Evolutionary conservation across 2,888 invertebrate genomes (phyloP).

Genomic region (Hipparchia semele): DNA sequence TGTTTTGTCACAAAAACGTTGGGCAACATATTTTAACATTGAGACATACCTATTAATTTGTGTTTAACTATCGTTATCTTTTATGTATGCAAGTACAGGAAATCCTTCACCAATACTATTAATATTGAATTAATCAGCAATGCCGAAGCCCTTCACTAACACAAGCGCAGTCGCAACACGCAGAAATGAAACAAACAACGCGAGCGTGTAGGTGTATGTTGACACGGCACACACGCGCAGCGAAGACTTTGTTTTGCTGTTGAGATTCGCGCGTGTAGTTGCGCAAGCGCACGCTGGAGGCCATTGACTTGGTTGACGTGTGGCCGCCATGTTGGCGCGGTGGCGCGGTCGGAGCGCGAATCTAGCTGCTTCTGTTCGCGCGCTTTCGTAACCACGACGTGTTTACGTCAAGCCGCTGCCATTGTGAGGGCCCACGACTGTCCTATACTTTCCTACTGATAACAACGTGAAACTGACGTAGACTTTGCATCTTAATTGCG

Average conservation of each 20-base stretch:
- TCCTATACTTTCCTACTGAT: constrained; percentile 31
- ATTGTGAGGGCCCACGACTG: constrained; percentile 25
- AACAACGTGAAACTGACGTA: constrained; percentile 29
- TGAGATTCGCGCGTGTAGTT: constrained; percentile 81
- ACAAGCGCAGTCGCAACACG: constrained; percentile 48
- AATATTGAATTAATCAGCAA: constrained; percentile 73
- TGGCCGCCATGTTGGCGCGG: constrained; percentile 66
- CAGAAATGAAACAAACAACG: constrained; percentile 54
- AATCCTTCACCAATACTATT: constrained; percentile 64
- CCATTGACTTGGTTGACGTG: constrained; percentile 73
- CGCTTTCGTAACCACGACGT: constrained; percentile 64
- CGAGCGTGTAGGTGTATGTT: constrained; percentile 34
- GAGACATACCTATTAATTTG: constrained; percentile 11
- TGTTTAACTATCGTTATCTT: constrained; percentile 30
- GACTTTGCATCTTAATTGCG: constrained; percentile 1
- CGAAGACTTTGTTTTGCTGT: constrained; percentile 78
- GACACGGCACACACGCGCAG: constrained; percentile 54
- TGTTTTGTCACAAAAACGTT: constrained; percentile 1
- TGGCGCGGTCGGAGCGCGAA: constrained; percentile 67
- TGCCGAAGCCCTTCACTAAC: constrained; percentile 71
- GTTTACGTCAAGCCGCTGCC: constrained; percentile 47
- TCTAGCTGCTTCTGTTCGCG: constrained; percentile 70
- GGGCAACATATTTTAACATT: constrained; percentile 10
- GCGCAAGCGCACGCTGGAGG: constrained; percentile 80
- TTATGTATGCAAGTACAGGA: constrained; percentile 43